Evolutionary conservation across 1,140 invertebrate genomes (phyloP), one percentile per base, ranked within the genome.

Genomic region (Drosophila sechellia): DNA sequence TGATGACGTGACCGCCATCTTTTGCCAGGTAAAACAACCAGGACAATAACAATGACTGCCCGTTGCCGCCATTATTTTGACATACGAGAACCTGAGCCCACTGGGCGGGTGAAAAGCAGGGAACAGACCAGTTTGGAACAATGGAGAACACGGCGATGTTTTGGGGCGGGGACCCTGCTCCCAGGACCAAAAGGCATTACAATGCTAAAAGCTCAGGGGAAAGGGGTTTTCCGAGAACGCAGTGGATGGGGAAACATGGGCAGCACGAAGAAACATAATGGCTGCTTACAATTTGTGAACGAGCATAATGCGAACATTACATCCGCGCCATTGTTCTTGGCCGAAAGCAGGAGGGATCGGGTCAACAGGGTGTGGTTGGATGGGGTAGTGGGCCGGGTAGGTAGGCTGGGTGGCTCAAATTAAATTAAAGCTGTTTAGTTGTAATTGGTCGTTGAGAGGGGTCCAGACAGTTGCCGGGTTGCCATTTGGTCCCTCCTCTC

Each of bases 401-500:
- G 42, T 50, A 56, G 80, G 46, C 74, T 71, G 81, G 61, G 59
- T 64, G 81, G 77, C 71, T 77, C 72, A 89, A 89, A 89, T 89
- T 89, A 89, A 89, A 89, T 89, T 89, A 89, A 89, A 89, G 84
- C 84, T 89, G 84, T 89, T 89, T 89, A 89, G 84, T 75, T 89
- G 84, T 89, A 87, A 89, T 87, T 87, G 83, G 84, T 79, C 76
- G 84, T 83, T 79, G 84, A 87, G 83, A 89, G 83, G 76, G 84
- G 76, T 89, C 75, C 48, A 63, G 56, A 50, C 54, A 45, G 43
- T 37, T 42, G 35, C 52, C 42, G 49, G 54, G 55, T 34, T 35
- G 49, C 15, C 12, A 8, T 49, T 46, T 65, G 50, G 42, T 58
- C 60, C 46, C 43, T 53, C 43, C 55, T 58, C 43, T 60, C 75